Evolutionary conservation across 2,888 invertebrate species (phyloP).

Genomic region (Patella pellucida): DNA sequence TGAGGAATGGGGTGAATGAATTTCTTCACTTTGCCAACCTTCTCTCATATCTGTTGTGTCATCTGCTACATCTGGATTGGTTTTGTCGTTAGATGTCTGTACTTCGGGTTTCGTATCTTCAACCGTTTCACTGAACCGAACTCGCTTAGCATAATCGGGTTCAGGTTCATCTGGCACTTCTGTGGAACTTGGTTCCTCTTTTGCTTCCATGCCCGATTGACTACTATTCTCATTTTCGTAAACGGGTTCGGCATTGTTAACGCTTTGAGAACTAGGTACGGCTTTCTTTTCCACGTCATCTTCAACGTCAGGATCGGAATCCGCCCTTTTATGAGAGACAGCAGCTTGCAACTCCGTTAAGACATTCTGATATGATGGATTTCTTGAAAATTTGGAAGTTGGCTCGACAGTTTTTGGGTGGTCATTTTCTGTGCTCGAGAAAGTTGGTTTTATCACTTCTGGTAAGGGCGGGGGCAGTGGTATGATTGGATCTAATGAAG

Average conservation of each 20-base stretch:
- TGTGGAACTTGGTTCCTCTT: not conserved
- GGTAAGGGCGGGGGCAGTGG: not conserved
- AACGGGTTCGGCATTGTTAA: not conserved
- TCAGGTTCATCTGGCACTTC: conserved; percentile 42
- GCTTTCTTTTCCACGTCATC: not conserved
- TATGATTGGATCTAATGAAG: not conserved
- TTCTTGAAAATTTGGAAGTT: not conserved
- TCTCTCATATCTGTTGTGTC: not conserved
- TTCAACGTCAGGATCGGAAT: not conserved
- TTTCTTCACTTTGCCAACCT: not conserved
- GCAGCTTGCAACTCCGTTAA: not conserved
- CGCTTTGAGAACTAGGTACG: not conserved
- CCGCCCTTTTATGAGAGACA: not conserved
- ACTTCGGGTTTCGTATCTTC: conserved; percentile 36
- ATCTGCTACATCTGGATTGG: not conserved
- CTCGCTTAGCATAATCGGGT: conserved; percentile 55
- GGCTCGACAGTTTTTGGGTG: not conserved
- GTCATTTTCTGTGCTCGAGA: not conserved
- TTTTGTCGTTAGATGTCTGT: not conserved
- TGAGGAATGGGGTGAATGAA: not conserved
- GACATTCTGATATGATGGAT: not conserved
- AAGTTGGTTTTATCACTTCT: not conserved
- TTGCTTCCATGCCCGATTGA: not conserved
- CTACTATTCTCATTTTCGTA: not conserved
- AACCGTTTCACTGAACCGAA: conserved; percentile 45